These are phyloP conservation scores for Laupala kohalensis DNA, from an alignment of 1,140 invertebrate genomes.

Conservation along the genomic window DNA sequence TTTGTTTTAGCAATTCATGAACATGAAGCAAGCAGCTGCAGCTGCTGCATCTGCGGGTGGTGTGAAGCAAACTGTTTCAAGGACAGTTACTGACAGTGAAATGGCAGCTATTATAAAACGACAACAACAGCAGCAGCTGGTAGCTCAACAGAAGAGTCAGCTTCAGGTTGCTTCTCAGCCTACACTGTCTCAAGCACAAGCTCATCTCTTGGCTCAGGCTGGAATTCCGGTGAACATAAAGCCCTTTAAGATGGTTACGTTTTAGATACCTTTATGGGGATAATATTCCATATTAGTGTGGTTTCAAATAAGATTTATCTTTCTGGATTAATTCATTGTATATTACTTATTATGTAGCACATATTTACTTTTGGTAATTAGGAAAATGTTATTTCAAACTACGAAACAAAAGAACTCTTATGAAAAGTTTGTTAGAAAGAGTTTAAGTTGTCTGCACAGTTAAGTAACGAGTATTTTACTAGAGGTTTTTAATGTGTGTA, in stretches of 20 bases:
- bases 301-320: too few species aligned
- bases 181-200: slow-evolving; percentile 34
- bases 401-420: too few species aligned
- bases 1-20: too few species aligned
- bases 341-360: too few species aligned
- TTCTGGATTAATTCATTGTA: too few species aligned
- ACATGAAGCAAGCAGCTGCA: neutral
- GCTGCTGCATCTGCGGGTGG: slow-evolving; percentile 21
- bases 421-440: too few species aligned
- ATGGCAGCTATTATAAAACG: slow-evolving; percentile 55
- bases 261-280: neutral
- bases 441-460: too few species aligned
- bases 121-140: slow-evolving; percentile 43
- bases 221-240: slow-evolving; percentile 29
- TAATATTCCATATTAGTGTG: too few species aligned
- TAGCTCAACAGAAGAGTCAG: slow-evolving; percentile 31
- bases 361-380: too few species aligned
- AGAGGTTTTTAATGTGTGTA: too few species aligned
- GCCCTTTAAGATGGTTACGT: neutral
- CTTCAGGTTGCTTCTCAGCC: slow-evolving; percentile 16
- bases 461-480: too few species aligned
- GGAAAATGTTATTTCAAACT: too few species aligned
- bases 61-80: slow-evolving; percentile 31
- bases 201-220: slow-evolving; percentile 42
- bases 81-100: slow-evolving; percentile 50